phyloP scores from a whole-genome alignment of 2,113 vertebrate species.

The Epinephelus lanceolatus region DNA sequence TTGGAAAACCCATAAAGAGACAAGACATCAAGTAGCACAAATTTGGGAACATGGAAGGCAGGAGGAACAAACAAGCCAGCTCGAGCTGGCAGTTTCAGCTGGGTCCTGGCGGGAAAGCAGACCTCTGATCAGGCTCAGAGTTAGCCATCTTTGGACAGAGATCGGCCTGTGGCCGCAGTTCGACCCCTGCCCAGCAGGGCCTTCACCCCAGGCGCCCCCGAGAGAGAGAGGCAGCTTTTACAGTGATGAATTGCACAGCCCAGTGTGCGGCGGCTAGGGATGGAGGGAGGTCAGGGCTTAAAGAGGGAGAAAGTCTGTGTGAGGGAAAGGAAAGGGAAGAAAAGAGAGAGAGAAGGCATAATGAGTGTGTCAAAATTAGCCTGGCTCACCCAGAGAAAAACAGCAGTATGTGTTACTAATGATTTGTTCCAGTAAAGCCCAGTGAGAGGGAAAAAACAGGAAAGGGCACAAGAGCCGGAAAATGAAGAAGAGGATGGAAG shows the following conservation, averaged over 20 bases:
- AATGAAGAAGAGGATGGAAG: constrained; percentile 32
- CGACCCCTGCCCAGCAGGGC: constrained; percentile 25
- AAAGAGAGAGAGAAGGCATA: constrained; percentile 56
- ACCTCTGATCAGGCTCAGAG: constrained; percentile 18
- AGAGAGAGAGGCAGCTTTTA: constrained; percentile 41
- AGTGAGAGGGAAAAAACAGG: constrained; percentile 39
- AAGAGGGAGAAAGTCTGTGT: constrained; percentile 29
- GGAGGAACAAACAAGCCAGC: background rate
- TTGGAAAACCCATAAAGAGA: constrained; percentile 13
- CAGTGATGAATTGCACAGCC: constrained; percentile 50
- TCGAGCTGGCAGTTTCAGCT: constrained; percentile 21
- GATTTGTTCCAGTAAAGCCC: constrained; percentile 68
- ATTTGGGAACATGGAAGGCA: constrained; percentile 9
- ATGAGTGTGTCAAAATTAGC: constrained; percentile 76
- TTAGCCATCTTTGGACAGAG: constrained; percentile 9
- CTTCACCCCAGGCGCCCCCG: constrained; percentile 18
- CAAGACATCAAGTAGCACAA: constrained; percentile 2
- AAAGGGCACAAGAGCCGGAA: constrained; percentile 48
- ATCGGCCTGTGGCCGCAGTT: constrained; percentile 28
- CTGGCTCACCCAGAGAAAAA: constrained; percentile 65
- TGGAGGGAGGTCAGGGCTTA: constrained; percentile 36
- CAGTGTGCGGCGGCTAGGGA: constrained; percentile 35
- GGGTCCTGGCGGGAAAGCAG: constrained; percentile 15
- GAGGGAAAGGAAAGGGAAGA: constrained; percentile 9
- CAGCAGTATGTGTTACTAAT: constrained; percentile 71